Evolutionary conservation across 1,140 invertebrate genomes (phyloP).

Genomic region (Orius insidiosus): DNA sequence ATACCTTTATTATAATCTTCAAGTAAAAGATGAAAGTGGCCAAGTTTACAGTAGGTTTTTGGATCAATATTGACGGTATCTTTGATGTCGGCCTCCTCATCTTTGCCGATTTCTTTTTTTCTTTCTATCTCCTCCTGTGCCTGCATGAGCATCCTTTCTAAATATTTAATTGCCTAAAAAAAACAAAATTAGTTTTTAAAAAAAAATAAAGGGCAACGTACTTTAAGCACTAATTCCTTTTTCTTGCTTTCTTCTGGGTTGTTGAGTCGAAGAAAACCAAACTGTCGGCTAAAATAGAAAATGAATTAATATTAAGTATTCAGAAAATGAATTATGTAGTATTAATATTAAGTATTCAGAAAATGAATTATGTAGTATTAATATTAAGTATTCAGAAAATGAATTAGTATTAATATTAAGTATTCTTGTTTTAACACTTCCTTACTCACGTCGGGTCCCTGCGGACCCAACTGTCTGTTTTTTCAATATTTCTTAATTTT

Average conservation of each 20-base stretch:
- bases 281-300: conserved; percentile 76
- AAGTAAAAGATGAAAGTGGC: conserved; percentile 79
- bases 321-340: no score
- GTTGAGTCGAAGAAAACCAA: conserved; percentile 66
- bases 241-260: conserved; percentile 56
- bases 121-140: conserved; percentile 31
- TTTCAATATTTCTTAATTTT: no score
- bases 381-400: no score
- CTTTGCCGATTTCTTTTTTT: conserved; percentile 22
- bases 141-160: conserved; percentile 66
- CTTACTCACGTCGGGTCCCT: no score
- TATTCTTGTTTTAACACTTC: no score
- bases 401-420: no score
- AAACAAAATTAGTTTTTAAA: conserved; percentile 9
- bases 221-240: conserved; percentile 58
- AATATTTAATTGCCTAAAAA: conserved; percentile 53
- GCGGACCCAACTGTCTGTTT: no score
- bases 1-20: conserved; percentile 82
- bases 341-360: no score
- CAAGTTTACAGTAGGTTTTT: conserved; percentile 81
- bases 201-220: conserved; percentile 23
- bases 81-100: conserved; percentile 25
- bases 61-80: conserved; percentile 61
- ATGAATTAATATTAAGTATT: no score
- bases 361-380: no score